Percentiles rank a stretch among this genome's conserved stretches.
Conservation (phyloP, 2,888 invertebrate species). For the Euclidia mi region DNA sequence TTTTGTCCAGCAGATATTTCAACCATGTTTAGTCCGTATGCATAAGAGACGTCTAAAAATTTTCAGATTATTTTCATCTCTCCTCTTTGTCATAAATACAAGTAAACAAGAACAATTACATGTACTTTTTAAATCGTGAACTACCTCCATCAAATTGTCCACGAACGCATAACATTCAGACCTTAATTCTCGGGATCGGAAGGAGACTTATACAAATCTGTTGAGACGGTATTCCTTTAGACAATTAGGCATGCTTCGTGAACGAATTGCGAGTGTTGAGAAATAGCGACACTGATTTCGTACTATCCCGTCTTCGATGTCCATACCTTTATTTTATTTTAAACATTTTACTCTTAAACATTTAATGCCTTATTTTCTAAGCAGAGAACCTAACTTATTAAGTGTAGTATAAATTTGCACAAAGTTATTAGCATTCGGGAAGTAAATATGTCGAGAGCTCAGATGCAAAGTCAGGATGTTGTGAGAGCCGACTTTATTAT, state of each 20-base stretch:
- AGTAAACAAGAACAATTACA: background rate
- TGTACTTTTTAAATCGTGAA: slow-evolving; percentile 12
- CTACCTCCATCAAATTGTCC: slow-evolving; percentile 30
- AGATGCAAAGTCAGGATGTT: slow-evolving; percentile 1
- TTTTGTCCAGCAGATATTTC: no score
- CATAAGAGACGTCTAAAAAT: no score
- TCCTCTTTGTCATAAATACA: no score
- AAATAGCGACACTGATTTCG: slow-evolving; percentile 35
- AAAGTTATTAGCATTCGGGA: no score
- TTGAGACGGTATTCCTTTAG: slow-evolving; percentile 69
- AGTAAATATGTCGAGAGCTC: background rate
- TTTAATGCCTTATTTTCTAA: background rate
- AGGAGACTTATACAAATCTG: slow-evolving; percentile 68
- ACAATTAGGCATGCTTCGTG: slow-evolving; percentile 70
- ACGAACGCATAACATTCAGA: slow-evolving; percentile 42
- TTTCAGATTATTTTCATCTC: no score
- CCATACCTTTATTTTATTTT: slow-evolving; percentile 7
- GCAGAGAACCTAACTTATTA: background rate
- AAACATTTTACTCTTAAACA: background rate
- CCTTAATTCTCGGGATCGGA: slow-evolving; percentile 56
- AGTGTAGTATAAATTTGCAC: background rate
- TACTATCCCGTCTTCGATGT: slow-evolving; percentile 26
- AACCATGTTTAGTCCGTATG: no score
- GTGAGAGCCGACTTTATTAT: background rate
- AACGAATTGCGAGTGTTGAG: slow-evolving; percentile 59